Conservation (phyloP, 2,888 invertebrate species). For the Andrena bucephala region DNA sequence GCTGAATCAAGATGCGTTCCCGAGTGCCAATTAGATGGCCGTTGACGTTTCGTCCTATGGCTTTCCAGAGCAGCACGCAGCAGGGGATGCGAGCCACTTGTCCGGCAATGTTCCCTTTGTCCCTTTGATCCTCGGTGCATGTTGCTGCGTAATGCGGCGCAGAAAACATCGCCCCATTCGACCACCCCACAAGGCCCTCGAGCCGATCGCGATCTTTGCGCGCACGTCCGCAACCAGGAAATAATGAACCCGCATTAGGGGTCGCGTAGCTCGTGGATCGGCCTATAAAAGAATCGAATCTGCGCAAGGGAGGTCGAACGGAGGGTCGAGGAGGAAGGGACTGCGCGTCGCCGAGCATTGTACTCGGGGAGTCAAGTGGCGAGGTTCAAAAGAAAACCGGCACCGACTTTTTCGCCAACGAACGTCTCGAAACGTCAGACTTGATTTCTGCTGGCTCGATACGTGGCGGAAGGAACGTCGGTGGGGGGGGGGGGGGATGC, state of each 20-base stretch:
- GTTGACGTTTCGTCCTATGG: constrained; percentile 75
- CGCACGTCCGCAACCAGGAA: constrained; percentile 74
- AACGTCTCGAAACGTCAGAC: constrained; percentile 58
- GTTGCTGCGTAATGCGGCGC: constrained; percentile 55
- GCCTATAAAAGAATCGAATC: constrained; percentile 61
- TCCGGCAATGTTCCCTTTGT: constrained; percentile 57
- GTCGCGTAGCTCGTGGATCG: constrained; percentile 67
- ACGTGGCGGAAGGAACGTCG: constrained; percentile 1
- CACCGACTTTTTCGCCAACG: constrained; percentile 60
- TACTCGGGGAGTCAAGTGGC: constrained; percentile 70
- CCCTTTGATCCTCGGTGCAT: constrained; percentile 70
- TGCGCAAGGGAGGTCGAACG: constrained; percentile 25
- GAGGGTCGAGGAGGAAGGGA: constrained; percentile 23
- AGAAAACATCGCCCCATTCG: constrained; percentile 54
- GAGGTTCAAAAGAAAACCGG: constrained; percentile 64
- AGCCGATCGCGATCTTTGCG: constrained; percentile 75
- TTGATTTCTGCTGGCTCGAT: constrained; percentile 36
- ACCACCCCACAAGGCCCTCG: constrained; percentile 66
- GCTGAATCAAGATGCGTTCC: constrained; percentile 72
- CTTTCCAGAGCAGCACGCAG: constrained; percentile 46
- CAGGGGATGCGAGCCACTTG: constrained; percentile 70
- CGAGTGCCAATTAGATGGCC: constrained; percentile 79
- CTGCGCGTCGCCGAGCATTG: constrained; percentile 58
- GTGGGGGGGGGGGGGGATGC: constrained; percentile 10
- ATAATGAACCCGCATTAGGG: constrained; percentile 83